Evolutionary conservation across 2,113 vertebrate species (phyloP).

Genomic region (Elaphurus davidianus): DNA sequence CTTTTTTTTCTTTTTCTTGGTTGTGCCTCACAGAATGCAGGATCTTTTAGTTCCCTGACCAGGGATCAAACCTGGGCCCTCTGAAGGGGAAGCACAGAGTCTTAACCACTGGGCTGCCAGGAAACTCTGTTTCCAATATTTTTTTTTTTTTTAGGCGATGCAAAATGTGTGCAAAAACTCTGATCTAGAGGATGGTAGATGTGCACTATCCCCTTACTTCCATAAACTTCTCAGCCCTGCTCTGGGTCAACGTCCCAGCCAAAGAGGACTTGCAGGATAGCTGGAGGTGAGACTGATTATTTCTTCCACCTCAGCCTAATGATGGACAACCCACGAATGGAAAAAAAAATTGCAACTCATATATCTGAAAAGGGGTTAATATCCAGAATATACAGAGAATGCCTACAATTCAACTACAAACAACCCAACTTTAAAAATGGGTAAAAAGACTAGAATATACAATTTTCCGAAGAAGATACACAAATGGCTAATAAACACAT

Average conservation of each 20-base stretch:
- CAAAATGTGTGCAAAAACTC: not conserved
- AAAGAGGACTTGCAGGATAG: not conserved
- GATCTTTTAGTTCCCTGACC: not conserved
- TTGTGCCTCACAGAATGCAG: not conserved
- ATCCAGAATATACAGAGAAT: not conserved
- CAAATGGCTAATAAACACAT: not conserved
- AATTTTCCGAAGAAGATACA: not conserved
- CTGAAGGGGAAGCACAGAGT: not conserved
- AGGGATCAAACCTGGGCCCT: not conserved
- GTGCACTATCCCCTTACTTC: not conserved
- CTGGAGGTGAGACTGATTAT: not conserved
- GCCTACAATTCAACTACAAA: not conserved
- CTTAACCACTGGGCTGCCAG: not conserved
- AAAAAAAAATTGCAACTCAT: not conserved
- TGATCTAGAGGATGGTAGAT: not conserved
- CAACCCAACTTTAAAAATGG: not conserved
- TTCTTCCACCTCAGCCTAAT: not conserved
- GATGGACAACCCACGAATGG: not conserved
- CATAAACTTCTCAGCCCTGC: not conserved
- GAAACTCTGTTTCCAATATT: not conserved
- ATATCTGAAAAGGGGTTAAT: not conserved
- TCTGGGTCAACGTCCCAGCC: not conserved
- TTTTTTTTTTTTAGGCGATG: not conserved
- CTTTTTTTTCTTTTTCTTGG: not conserved
- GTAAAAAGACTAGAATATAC: not conserved